Percentiles rank a stretch among this genome's conserved stretches.
Evolutionary conservation across 2,797 vertebrate genomes (phyloP).

Genomic region (Antennarius maculatus): DNA sequence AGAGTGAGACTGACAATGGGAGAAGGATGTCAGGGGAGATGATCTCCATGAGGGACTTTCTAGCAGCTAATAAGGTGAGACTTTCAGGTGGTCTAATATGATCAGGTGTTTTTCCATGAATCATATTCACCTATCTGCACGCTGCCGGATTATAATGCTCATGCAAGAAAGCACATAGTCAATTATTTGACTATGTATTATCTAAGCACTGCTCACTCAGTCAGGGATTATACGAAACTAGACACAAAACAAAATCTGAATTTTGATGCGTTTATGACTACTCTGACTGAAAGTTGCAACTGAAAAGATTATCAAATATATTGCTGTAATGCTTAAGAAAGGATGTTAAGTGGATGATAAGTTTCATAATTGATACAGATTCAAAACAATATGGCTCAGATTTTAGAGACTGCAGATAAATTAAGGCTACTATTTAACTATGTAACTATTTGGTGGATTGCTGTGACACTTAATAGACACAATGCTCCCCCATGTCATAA

Average conservation of each 20-base stretch:
- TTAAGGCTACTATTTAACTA: too few species aligned
- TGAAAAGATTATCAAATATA: neutral
- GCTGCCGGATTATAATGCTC: conserved; percentile 15
- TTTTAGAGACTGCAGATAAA: too few species aligned
- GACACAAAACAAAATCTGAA: neutral
- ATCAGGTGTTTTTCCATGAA: conserved; percentile 4
- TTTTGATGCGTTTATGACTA: conserved; percentile 1
- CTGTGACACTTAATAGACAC: too few species aligned
- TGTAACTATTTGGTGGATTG: too few species aligned
- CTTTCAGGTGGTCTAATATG: neutral
- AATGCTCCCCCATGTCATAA: too few species aligned
- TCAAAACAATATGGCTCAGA: neutral
- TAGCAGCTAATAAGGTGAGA: conserved; percentile 89
- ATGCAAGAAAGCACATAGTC: conserved; percentile 4
- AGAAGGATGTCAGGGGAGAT: conserved; percentile 93
- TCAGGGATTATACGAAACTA: neutral
- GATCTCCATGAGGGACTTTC: conserved; percentile 95
- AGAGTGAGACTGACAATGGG: conserved; percentile 87
- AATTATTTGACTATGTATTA: neutral
- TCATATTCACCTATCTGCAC: neutral
- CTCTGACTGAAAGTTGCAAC: neutral
- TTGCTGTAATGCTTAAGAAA: neutral
- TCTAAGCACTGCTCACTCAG: neutral
- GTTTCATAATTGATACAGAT: neutral
- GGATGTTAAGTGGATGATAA: neutral